Evolutionary conservation across 2,797 vertebrate genomes (phyloP), one percentile per base, ranked within the genome.

Genomic region (Rhinella marina): DNA sequence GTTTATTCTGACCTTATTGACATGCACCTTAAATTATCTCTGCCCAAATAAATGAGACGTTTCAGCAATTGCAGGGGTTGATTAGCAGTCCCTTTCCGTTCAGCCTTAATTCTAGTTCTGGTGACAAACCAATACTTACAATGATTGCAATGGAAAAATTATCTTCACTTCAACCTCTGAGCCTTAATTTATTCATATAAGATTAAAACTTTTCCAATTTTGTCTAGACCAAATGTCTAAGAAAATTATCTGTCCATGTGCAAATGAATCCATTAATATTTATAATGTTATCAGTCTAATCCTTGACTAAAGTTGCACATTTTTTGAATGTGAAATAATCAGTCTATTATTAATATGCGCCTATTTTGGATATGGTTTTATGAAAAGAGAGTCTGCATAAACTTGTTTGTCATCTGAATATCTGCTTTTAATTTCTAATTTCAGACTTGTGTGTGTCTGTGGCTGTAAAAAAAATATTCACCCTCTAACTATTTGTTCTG

Each of bases 231-330:
- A 56, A 59, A 85, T 64, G 76, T 85, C 27, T 85, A 81, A 88
- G 41, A 85, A 81, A 85, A 88, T 85, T 73, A 88, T 88, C 87
- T 85, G 54, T 32, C 59, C 77, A 52, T 41, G 87, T 80, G 62
- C 66, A 88, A 88, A 88, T 81, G 19, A 88, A 81, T 88, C 85
- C 77, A 88, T 88, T 88, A 85, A 81, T 88, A 88, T 88, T 88
- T 88, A 85, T 79, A 88, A 88, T 88, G 61, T 87, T 87, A 87
- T 88, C 82, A 59, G 81, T 61, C 75, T 80, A 84, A 85, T 85
- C 76, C 87, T 59, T 29, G 56, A 73, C 52, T 75, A 85, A 80
- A 81, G 75, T 85, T 80, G 62, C 66, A 73, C 68, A 87, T 81
- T 87, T 73, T 87, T 52, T 87, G 68, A 87, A 87, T 54, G 68